A percentile compares a stretch with the other conserved stretches of the same genome.
These are phyloP conservation scores for Pocillopora damicornis DNA, from an alignment of 64 coral and sea anemone species.

Conservation along the genomic window DNA sequence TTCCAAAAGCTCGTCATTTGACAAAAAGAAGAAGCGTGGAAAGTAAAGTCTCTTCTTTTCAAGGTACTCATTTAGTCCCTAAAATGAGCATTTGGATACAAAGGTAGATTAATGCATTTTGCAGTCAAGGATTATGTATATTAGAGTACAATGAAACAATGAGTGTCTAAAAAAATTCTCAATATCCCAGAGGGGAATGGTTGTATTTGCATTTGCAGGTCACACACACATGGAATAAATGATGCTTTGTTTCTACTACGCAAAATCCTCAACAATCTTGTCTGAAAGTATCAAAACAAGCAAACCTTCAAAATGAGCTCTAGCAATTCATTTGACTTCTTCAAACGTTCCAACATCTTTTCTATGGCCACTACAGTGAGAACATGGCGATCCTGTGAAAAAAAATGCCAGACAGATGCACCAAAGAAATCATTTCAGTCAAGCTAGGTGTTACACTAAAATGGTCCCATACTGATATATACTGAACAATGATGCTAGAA, in stretches of 20 bases:
- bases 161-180: too few species aligned
- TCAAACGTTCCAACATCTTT: constrained; percentile 90
- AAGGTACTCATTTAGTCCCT: constrained; percentile 98
- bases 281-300: not conserved
- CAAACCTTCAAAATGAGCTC: constrained; percentile 97
- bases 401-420: not conserved
- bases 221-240: not conserved
- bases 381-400: constrained; percentile 80
- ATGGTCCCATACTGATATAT: too few species aligned
- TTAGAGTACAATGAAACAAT: too few species aligned
- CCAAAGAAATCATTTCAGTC: not conserved
- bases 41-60: constrained; percentile 99
- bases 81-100: not conserved
- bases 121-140: too few species aligned
- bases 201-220: too few species aligned
- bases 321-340: constrained; percentile 95
- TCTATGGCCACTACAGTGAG: constrained; percentile 93
- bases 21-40: constrained; percentile 98
- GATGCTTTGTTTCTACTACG: too few species aligned
- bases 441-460: not conserved
- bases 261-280: too few species aligned
- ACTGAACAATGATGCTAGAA: too few species aligned
- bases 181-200: too few species aligned
- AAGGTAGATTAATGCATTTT: not conserved
- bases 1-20: constrained; percentile 95